Base-by-base conservation (phyloP, 2,888 invertebrate species). In the Lepas anatifera region DNA sequence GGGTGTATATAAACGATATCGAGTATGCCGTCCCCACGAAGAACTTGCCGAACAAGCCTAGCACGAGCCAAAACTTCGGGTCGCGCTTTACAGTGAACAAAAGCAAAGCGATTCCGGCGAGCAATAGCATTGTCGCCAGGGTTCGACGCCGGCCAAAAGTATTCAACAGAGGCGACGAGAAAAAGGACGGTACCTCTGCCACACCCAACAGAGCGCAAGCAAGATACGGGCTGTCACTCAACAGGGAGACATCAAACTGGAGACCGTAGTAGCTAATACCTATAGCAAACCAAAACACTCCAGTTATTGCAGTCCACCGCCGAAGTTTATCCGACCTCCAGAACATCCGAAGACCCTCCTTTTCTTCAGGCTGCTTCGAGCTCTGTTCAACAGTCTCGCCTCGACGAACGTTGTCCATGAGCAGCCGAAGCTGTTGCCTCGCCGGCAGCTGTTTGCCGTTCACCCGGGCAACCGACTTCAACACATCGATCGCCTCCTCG, bases 401-500 rank as follows among this genome's bases (percentile, higher is more conserved):
- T 18, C 25, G 8, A 13, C 27, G 8, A 8, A 11, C 27, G 27
- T 27, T 25, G 11, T 13, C 3, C 50, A 2, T 27, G 10, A 50
- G 25, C 27, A 50, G 27, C 27, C 1, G 11, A 18, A n/a, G n/a
- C n/a, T n/a, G n/a, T n/a, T 27, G 27, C 8, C 18, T 27, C 27
- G 13, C 8, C 27, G 50, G 50, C 27, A 50, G 25, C 27, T 25
- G 11, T 8, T 10, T 16, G 22, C 63, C 18, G n/a, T 63, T 63
- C 35, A 16, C 32, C n/a, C 22, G 35, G 22, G 63, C 63, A 35
- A 16, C 35, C 2, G n/a, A 22, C 63, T 16, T 8, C 35, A 63
- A 22, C 18, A 63, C 35, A 18, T 6, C 35, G n/a, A 11, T 81
- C 0, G 90, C 87, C 74, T 85, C 81, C 39, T 85, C 84, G 69